A percentile compares a stretch with the other conserved stretches of the same genome.
Conservation (phyloP, 2,113 vertebrate genomes). For the Channa argus region DNA sequence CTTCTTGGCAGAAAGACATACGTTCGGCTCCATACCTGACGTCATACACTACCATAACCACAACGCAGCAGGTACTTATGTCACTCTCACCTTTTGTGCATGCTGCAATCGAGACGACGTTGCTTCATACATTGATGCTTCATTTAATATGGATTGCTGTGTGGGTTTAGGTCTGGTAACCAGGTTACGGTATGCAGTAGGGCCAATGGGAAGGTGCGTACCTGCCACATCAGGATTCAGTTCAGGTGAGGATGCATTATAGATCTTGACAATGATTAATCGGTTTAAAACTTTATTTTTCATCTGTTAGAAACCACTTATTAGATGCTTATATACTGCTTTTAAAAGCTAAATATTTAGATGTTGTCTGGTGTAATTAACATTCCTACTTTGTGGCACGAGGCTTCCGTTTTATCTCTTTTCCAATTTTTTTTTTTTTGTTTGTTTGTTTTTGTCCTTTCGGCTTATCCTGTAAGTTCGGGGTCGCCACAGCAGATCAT, state of each 20-base stretch:
- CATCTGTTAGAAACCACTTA: no score
- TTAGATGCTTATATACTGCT: no score
- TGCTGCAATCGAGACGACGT: rapidly evolving
- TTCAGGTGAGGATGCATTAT: slow-evolving; percentile 79
- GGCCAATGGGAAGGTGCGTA: slow-evolving; percentile 80
- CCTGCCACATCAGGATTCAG: slow-evolving; percentile 84
- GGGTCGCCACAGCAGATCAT: no score
- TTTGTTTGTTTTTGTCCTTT: no score
- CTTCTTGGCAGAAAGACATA: slow-evolving; percentile 87
- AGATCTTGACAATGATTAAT: no score
- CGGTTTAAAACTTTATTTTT: no score
- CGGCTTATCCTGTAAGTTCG: no score
- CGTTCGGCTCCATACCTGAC: slow-evolving; percentile 86
- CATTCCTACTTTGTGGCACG: no score
- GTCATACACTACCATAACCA: slow-evolving; percentile 88
- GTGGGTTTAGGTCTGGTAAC: slow-evolving; percentile 83
- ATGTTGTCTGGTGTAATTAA: no score
- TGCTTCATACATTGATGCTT: not conserved
- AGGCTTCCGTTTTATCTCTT: no score
- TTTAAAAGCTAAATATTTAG: no score
- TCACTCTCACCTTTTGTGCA: not conserved
- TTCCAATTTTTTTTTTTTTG: no score
- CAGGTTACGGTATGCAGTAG: slow-evolving; percentile 85
- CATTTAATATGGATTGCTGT: not conserved
- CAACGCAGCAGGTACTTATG: slow-evolving; percentile 87